Evolutionary conservation across 2,113 vertebrate genomes (phyloP).

Genomic region (Prunella himalayana): DNA sequence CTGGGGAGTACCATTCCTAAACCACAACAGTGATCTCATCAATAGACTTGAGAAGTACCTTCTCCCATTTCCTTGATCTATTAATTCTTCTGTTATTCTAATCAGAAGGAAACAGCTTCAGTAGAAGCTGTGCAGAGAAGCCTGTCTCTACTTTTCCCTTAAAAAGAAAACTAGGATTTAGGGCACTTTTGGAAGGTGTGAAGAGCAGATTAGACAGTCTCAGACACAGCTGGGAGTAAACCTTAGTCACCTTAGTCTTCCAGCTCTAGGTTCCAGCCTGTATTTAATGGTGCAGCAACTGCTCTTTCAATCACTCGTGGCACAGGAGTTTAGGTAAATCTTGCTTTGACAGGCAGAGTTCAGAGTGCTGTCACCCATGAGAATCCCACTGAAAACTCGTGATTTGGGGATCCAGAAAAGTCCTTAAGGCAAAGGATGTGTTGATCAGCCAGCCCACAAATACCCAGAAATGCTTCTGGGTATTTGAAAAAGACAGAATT

Average conservation of each 20-base stretch:
- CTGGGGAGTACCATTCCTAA: background rate
- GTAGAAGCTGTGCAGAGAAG: background rate
- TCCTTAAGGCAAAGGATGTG: background rate
- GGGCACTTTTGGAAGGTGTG: background rate
- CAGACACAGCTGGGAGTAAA: background rate
- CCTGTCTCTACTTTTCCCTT: background rate
- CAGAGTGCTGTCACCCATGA: background rate
- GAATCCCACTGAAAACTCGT: background rate
- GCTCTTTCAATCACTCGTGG: background rate
- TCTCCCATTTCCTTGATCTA: background rate
- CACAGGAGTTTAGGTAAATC: background rate
- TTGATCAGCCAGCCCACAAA: background rate
- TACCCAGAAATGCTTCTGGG: background rate
- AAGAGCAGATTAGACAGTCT: background rate
- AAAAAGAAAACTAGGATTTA: background rate
- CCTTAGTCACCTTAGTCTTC: background rate
- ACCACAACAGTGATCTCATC: background rate
- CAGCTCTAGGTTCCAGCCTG: background rate
- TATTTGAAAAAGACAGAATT: background rate
- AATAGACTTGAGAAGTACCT: background rate
- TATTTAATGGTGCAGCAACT: background rate
- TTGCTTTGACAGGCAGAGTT: background rate
- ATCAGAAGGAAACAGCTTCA: background rate
- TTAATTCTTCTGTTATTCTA: background rate
- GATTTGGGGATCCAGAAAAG: background rate